Base-by-base conservation (phyloP, 2,888 invertebrate genomes). In the Drosophila buzzatii region DNA sequence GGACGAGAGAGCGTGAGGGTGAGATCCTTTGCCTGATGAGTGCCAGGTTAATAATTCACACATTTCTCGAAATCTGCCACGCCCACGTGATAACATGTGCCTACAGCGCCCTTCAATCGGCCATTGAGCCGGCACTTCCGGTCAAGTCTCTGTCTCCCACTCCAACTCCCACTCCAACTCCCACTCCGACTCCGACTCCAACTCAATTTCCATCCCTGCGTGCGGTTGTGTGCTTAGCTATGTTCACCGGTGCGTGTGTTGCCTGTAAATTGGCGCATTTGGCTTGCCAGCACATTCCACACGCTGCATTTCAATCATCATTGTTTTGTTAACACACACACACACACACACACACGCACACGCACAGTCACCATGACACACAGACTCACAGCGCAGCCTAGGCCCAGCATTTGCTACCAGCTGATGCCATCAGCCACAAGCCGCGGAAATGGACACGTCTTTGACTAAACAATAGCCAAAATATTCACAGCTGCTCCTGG, bases 281-380 rank as follows among this genome's bases (percentile, higher is more conserved):
- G 67, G 66, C 70, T 70, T 70, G 74, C 55, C 67, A 70, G 67
- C 76, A 75, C 67, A 82, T 76, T 82, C 70, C 61, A 79, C 70
- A 67, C 73, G 79, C 73, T 82, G 80, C 82, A 81, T 81, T 82
- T 81, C 81, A 81, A 81, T 82, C 73, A 82, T 82, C 83, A 76
- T 76, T 81, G 82, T 73, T 73, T 73, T 79, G 70, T 62, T 73
- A 66, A 58, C 58, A 63, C 61, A 62, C 58, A 61, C 62, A 60
- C 37, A 35, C 39, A 12, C 27, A 31, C 42, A 18, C 41, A 14
- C 37, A 2, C 27, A 3, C 41, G 8, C 39, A 41, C 41, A 16
- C 39, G 14, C 16, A 39, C 39, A 39, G 20, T 20, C 20, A 23
- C 37, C n/a, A 41, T n/a, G 41, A 27, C 27, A 27, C 39, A 27